phyloP scores from a whole-genome alignment of 2,797 vertebrate species.

The Rhodeus uyekii region DNA sequence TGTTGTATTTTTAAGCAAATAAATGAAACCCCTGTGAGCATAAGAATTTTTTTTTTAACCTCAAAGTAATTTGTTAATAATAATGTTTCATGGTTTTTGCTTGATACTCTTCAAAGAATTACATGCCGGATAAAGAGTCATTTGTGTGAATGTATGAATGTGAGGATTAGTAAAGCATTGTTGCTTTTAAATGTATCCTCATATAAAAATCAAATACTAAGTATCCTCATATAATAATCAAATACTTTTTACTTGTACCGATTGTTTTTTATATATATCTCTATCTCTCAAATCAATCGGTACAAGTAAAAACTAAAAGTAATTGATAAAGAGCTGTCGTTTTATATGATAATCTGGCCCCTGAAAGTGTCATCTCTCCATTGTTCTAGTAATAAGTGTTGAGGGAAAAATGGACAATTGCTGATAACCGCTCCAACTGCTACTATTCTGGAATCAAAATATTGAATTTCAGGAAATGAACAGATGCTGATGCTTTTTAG shows the following conservation, averaged over 20 bases:
- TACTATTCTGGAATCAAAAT: neutral
- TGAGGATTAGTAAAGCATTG: too few relatives aligned
- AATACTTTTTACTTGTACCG: too few relatives aligned
- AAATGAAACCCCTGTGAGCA: neutral
- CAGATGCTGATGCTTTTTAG: neutral
- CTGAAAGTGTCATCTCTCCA: neutral
- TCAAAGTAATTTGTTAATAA: too few relatives aligned
- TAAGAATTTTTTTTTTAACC: too few relatives aligned
- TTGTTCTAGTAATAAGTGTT: slow-evolving; percentile 8
- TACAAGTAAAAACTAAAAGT: too few relatives aligned
- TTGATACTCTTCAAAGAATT: neutral
- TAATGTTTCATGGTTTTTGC: neutral
- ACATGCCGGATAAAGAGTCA: neutral
- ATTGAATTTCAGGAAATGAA: slow-evolving; percentile 1
- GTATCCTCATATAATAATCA: too few relatives aligned
- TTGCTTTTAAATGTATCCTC: too few relatives aligned
- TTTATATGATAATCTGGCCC: neutral
- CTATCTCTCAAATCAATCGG: too few relatives aligned
- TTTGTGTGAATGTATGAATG: neutral
- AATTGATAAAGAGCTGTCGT: too few relatives aligned
- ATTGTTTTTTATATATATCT: too few relatives aligned
- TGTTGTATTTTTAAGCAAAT: neutral
- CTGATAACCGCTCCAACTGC: neutral
- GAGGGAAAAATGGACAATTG: neutral
- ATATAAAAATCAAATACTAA: too few relatives aligned